Evolutionary conservation across 2,888 invertebrate species (phyloP), one percentile per base, ranked within the genome.

Genomic region (Alviniconcha strummeri): DNA sequence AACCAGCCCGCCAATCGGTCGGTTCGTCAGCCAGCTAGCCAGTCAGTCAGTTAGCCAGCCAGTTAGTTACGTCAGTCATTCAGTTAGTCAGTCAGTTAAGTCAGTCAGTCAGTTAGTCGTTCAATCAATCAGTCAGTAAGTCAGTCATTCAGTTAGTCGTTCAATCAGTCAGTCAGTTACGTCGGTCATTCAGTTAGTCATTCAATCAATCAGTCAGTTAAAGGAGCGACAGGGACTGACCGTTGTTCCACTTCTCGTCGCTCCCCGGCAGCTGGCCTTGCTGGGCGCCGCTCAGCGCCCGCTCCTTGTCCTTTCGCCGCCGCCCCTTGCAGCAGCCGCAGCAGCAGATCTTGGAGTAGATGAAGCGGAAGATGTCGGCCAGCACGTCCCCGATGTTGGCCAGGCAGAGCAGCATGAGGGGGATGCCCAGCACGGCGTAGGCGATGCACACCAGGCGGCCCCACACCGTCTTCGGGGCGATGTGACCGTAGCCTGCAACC

Each of bases 381-480:
- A 95, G 90, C 54, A 94, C 94, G 87, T 94, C 94, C n/a, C 94
- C 94, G 83, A 95, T 94, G 88, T 95, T 94, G 4, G 94, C 94
- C 86, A 95, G 90, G 86, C 94, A 94, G 56, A 95, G 89, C 82
- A 95, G 90, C 94, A 95, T 94, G 52, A 95, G 90, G 0, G 95
- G 95, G 36, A 95, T 95, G 11, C 95, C 95, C 19, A 94, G 88
- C 11, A 93, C 90, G 9, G 94, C 93, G 87, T 94, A 94, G 9
- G 93, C 92, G n/a, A 94, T 94, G 84, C 93, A 93, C 52, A 93
- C 91, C 83, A 94, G 87, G 36, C 93, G 91, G 8, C 94, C 94
- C 92, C 93, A 93, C 74, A 91, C 89, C 11, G 94, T 94, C 87
- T 93, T 93, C 6, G 93, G 93, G 1, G 93, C 91, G 69, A 93